Evolutionary conservation across 2,113 vertebrate species (phyloP).

Genomic region (Tragelaphus imberbis): DNA sequence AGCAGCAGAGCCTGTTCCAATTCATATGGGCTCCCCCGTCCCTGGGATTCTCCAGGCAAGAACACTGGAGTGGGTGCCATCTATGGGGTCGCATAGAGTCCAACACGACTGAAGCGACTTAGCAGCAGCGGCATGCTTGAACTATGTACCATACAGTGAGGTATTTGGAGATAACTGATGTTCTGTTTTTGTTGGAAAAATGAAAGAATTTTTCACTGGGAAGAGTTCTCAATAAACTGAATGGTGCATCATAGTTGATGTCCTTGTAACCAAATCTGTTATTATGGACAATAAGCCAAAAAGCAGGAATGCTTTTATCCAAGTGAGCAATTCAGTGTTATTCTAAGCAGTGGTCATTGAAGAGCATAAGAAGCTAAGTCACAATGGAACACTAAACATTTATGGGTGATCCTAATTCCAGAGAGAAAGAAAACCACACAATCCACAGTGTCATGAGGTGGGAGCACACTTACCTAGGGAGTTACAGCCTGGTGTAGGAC

Average conservation of each 20-base stretch:
- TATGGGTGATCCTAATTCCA: not conserved
- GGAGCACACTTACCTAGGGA: conserved; percentile 87
- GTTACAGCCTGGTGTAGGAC: conserved; percentile 97
- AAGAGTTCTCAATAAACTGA: not conserved
- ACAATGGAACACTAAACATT: not conserved
- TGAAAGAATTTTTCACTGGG: not conserved
- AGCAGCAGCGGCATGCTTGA: no score
- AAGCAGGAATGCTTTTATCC: not conserved
- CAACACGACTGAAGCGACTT: no score
- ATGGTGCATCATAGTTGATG: not conserved
- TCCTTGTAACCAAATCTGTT: conserved; percentile 15
- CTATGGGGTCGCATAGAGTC: no score
- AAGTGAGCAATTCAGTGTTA: not conserved
- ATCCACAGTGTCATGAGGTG: not conserved
- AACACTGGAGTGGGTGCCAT: no score
- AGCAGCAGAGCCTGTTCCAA: no score
- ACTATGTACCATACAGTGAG: not conserved
- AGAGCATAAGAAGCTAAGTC: not conserved
- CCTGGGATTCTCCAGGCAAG: no score
- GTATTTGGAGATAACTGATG: not conserved
- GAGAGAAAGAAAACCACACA: not conserved
- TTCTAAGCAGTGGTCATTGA: not conserved
- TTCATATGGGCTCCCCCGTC: no score
- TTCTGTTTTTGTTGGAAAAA: conserved; percentile 5
- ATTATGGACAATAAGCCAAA: not conserved